Evolutionary conservation across 2,888 invertebrate species (phyloP).

Genomic region (Eurytoma californica): DNA sequence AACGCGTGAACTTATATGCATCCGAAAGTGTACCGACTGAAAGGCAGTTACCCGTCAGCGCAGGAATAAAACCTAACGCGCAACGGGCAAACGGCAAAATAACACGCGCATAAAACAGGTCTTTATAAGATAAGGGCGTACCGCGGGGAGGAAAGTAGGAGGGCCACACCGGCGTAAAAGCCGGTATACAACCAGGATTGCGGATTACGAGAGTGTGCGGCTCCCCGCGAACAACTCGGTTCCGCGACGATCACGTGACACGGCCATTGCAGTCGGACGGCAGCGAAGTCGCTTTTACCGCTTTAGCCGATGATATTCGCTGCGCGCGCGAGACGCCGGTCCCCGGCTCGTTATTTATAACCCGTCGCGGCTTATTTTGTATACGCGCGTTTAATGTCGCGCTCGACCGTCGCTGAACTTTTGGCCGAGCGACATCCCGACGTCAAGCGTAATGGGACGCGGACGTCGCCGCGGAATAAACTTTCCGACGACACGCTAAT

Average conservation of each 20-base stretch:
- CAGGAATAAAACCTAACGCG: too few relatives aligned
- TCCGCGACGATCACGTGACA: slow-evolving; percentile 15
- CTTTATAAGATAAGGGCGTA: too few relatives aligned
- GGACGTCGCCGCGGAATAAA: too few relatives aligned
- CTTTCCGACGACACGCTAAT: too few relatives aligned
- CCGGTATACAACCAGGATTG: slow-evolving; percentile 9
- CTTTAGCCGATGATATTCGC: background rate
- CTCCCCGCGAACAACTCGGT: background rate
- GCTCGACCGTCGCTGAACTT: slow-evolving; percentile 16
- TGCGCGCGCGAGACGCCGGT: background rate
- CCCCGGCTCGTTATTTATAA: slow-evolving; percentile 34
- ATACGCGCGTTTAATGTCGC: background rate
- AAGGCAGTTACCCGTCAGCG: too few relatives aligned
- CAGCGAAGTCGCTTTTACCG: slow-evolving; percentile 2
- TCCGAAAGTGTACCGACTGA: too few relatives aligned
- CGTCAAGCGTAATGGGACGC: too few relatives aligned
- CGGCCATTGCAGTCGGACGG: background rate
- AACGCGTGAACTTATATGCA: too few relatives aligned
- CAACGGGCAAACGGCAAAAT: too few relatives aligned
- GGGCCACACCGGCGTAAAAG: background rate
- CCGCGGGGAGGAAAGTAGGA: background rate
- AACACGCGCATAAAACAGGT: too few relatives aligned
- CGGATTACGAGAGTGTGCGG: background rate
- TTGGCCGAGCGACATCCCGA: background rate
- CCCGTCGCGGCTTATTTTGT: slow-evolving; percentile 9